Percentiles rank a stretch among this genome's conserved stretches.
Evolutionary conservation across 1,140 invertebrate species (phyloP).

Genomic region (Chymomyza costata): DNA sequence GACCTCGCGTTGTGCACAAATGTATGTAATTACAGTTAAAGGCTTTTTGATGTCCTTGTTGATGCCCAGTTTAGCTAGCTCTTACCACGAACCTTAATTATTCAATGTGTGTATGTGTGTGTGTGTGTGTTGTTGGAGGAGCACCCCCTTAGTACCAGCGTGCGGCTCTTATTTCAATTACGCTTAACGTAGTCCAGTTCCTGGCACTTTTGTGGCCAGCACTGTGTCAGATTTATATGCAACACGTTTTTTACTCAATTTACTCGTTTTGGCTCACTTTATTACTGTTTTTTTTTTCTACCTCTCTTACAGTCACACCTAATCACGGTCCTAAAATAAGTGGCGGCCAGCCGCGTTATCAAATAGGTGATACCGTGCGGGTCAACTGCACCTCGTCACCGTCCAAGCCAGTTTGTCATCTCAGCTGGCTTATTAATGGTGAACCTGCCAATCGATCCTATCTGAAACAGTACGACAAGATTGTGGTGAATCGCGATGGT

Average conservation of each 20-base stretch:
- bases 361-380: conserved; percentile 86
- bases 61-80: not conserved
- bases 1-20: not conserved
- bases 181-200: too few species aligned
- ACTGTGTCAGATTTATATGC: too few species aligned
- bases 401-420: conserved; percentile 88
- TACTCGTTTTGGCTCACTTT: too few species aligned
- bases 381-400: conserved; percentile 89
- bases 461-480: conserved; percentile 61
- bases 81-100: conserved; percentile 3
- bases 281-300: conserved; percentile 20
- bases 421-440: conserved; percentile 92
- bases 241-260: too few species aligned
- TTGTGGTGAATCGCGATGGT: conserved; percentile 72
- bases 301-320: conserved; percentile 82
- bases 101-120: conserved; percentile 7
- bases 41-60: conserved; percentile 27
- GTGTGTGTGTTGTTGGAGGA: not conserved
- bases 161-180: too few species aligned
- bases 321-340: conserved; percentile 88
- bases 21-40: conserved; percentile 27
- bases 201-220: too few species aligned
- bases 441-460: conserved; percentile 81
- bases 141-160: not conserved
- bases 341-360: conserved; percentile 86